Evolutionary conservation across 2,888 invertebrate genomes (phyloP).

Genomic region (Vanessa cardui): DNA sequence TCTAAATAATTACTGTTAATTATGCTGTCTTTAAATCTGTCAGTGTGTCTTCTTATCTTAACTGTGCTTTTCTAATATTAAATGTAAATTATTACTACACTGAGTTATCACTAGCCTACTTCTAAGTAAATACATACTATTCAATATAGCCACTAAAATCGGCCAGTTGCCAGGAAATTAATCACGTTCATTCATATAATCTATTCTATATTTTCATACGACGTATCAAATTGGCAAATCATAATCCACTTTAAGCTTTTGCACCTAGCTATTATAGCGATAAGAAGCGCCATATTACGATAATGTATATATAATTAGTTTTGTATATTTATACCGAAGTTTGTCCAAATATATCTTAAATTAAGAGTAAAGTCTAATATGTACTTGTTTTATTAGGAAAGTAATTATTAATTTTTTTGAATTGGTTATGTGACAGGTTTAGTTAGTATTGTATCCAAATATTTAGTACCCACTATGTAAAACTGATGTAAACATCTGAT

Average conservation of each 20-base stretch:
- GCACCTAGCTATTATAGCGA: background rate
- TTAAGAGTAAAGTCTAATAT: no score
- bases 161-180: conserved; percentile 53
- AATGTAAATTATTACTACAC: background rate
- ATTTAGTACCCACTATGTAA: no score
- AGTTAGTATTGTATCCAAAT: no score
- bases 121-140: conserved; percentile 4
- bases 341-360: no score
- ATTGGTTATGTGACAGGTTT: no score
- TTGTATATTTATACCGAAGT: background rate
- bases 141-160: conserved; percentile 23
- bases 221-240: background rate
- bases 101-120: conserved; percentile 10
- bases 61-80: conserved; percentile 4
- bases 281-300: background rate
- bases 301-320: background rate
- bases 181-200: conserved; percentile 37
- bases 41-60: conserved; percentile 1
- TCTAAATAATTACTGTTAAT: conserved; percentile 4
- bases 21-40: conserved; percentile 4
- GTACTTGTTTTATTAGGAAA: no score
- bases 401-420: no score
- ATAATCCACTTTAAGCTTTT: background rate
- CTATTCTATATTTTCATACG: conserved; percentile 27
- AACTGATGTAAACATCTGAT: no score